phyloP scores from a whole-genome alignment of 2,797 vertebrate species.

The Melanotaenia pygmaea region DNA sequence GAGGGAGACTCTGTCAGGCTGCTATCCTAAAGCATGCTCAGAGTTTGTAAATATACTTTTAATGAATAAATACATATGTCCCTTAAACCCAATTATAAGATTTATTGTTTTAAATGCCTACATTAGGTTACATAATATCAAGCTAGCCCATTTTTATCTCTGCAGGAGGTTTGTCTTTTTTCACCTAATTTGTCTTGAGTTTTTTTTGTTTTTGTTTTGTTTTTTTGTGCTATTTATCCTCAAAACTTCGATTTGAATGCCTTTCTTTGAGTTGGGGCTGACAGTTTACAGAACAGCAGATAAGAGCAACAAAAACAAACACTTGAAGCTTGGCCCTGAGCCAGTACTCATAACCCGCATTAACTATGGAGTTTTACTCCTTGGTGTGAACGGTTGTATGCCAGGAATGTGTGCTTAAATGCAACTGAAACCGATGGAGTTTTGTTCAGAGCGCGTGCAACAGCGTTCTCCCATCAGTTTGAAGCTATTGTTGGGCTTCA shows the following conservation, averaged over 20 bases:
- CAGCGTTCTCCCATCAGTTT: conserved; percentile 59
- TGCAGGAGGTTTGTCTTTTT: background rate
- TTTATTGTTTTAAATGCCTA: background rate
- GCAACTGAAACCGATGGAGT: conserved; percentile 56
- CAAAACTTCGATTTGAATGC: conserved; percentile 11
- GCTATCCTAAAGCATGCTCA: background rate
- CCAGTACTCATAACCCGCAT: conserved; percentile 66
- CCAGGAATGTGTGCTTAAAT: conserved; percentile 73
- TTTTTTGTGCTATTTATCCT: background rate
- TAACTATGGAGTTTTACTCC: conserved; percentile 67
- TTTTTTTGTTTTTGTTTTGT: background rate
- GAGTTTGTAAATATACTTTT: background rate
- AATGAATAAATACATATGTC: background rate
- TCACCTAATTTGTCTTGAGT: background rate
- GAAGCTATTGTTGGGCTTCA: conserved; percentile 62
- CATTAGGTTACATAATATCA: background rate
- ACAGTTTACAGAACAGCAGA: conserved; percentile 26
- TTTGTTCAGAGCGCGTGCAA: conserved; percentile 55
- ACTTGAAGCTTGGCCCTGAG: conserved; percentile 78
- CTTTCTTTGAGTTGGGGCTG: conserved; percentile 1
- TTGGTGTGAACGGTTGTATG: conserved; percentile 68
- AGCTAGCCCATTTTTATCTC: background rate
- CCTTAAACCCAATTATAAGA: background rate
- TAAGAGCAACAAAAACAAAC: conserved; percentile 41
- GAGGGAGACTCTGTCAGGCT: background rate